phyloP scores from a whole-genome alignment of 2,113 vertebrate genomes.

The Chaetorhynchus papuensis region DNA sequence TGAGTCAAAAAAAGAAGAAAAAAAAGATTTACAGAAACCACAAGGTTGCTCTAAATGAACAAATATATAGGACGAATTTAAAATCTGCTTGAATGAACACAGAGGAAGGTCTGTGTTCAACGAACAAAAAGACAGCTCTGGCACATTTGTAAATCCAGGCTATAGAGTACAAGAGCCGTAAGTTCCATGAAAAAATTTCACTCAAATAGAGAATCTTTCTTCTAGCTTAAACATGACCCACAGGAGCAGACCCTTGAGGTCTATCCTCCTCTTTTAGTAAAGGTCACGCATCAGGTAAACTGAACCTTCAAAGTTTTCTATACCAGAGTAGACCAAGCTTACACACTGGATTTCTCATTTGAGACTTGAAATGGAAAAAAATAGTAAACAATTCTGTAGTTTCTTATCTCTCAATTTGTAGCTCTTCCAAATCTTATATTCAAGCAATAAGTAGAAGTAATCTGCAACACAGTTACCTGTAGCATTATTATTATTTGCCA shows the following conservation, averaged over 20 bases:
- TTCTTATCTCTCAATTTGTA: neutral
- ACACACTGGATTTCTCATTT: neutral
- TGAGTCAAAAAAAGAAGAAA: neutral
- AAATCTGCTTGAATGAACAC: neutral
- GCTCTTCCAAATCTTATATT: neutral
- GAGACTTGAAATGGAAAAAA: neutral
- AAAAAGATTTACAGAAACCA: neutral
- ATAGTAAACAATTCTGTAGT: neutral
- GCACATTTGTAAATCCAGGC: neutral
- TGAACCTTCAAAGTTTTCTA: neutral
- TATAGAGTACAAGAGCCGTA: neutral
- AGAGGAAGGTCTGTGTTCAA: neutral
- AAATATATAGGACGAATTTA: neutral
- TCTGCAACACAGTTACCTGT: neutral
- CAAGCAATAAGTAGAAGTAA: neutral
- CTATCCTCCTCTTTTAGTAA: neutral
- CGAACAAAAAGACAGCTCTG: accelerated
- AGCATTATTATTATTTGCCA: neutral
- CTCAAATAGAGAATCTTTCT: neutral
- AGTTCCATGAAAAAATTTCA: neutral
- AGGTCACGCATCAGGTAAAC: neutral
- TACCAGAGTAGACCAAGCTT: neutral
- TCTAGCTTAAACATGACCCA: neutral
- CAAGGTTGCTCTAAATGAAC: neutral
- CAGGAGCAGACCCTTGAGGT: neutral